These are phyloP conservation scores for Thecophora atra DNA, from an alignment of 2,888 invertebrate genomes.

Conservation along the genomic window DNA sequence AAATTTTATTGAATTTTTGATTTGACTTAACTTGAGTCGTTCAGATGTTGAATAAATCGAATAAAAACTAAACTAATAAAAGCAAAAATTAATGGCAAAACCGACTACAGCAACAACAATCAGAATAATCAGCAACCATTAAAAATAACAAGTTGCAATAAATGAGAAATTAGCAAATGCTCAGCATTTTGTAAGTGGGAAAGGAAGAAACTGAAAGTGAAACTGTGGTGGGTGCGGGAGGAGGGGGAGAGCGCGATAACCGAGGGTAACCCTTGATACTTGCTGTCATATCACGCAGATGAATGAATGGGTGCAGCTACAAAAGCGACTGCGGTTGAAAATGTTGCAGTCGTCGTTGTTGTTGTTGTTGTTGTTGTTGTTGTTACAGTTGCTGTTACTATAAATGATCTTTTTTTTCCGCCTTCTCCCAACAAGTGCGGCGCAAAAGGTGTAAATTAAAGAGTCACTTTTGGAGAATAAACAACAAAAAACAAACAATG, in stretches of 20 bases:
- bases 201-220: too few relatives aligned
- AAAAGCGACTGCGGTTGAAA: not conserved
- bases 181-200: not conserved
- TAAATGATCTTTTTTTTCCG: too few relatives aligned
- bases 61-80: not conserved
- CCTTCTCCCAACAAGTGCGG: not conserved
- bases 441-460: slow-evolving; percentile 30
- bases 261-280: not conserved
- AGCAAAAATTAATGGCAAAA: not conserved
- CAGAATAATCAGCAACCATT: not conserved
- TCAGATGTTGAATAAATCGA: slow-evolving; percentile 20
- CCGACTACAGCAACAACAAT: not conserved
- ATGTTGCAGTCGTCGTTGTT: too few relatives aligned
- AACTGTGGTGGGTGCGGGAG: too few relatives aligned
- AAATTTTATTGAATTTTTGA: too few relatives aligned
- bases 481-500: not conserved
- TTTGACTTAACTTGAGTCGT: too few relatives aligned
- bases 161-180: not conserved
- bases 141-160: not conserved
- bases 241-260: too few relatives aligned
- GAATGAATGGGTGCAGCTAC: slow-evolving; percentile 30
- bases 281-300: not conserved
- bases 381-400: not conserved
- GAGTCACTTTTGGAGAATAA: slow-evolving; percentile 3
- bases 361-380: too few relatives aligned